Evolutionary conservation across 2,888 invertebrate species (phyloP), one percentile per base, ranked within the genome.

Genomic region (Epsilonema sp.): DNA sequence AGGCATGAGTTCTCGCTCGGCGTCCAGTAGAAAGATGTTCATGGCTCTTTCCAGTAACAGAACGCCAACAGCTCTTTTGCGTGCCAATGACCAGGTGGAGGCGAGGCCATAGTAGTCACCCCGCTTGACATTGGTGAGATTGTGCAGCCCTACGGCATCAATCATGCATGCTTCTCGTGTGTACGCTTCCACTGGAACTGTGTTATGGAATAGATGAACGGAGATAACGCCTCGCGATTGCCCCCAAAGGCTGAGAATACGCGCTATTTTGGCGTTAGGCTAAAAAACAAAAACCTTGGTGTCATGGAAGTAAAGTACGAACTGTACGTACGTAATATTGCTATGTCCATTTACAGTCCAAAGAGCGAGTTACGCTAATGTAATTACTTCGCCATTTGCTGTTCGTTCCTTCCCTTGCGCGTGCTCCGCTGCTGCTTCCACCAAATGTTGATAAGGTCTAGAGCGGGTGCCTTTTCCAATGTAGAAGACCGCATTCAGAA

Each of bases 91-190:
- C 84, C 83, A 87, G 0, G 78, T 76, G 1, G 77, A 72, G 0
- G 78, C 74, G 0, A 75, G 70, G 0, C 86, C 86, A 60, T 87
- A 86, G 64, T 80, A 85, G 52, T 82, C 79, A 0, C 89, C 87
- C 26, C 70, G 67, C 60, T 80, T 80, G 20, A 76, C 67, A 66
- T 90, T 90, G 31, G 78, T 80, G 53, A 89, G 67, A 60, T 80
- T 79, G 0, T 73, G 65, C 3, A 82, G 57, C 1, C 81, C 70
- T 70, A 51, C 31, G 0, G 85, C 83, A 57, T 84, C 83, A 19
- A 94, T 87, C 76, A 94, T 89, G 11, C 83, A 77, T 0, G 90
- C 90, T 67, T 94, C 94, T 52, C 90, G 72, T 0, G 87, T 86
- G 55, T 80, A 84, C 0, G 94, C 92, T 65, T 94, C 94, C 0